These are phyloP conservation scores for Lithosia quadra DNA, from an alignment of 2,888 invertebrate species.

Conservation along the genomic window DNA sequence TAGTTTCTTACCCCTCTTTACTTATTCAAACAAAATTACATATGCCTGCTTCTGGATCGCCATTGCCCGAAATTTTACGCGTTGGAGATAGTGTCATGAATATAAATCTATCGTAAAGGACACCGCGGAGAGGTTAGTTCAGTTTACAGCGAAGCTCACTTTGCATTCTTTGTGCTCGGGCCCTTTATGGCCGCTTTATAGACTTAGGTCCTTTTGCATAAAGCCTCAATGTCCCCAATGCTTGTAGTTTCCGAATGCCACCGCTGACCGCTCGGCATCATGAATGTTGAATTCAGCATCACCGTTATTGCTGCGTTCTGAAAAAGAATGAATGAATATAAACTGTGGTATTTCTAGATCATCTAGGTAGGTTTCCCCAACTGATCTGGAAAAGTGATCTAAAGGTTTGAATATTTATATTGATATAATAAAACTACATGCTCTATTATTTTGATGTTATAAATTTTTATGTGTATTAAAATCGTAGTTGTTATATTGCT, in stretches of 20 bases:
- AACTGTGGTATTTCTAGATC: conserved; percentile 12
- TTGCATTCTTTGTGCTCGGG: conserved; percentile 84
- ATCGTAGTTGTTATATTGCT: neutral
- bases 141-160: conserved; percentile 83
- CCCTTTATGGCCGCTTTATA: conserved; percentile 84
- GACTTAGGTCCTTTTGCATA: conserved; percentile 84
- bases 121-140: conserved; percentile 78
- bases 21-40: conserved; percentile 87
- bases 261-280: conserved; percentile 45
- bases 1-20: conserved; percentile 76
- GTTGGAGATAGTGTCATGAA: conserved; percentile 85
- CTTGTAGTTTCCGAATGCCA: conserved; percentile 54
- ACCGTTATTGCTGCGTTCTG: conserved; percentile 32
- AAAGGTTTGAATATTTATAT: neutral
- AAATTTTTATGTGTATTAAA: neutral
- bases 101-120: conserved; percentile 87
- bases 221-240: conserved; percentile 69
- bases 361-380: neutral
- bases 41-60: conserved; percentile 85
- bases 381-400: neutral
- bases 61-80: conserved; percentile 86
- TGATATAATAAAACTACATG: neutral
- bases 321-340: neutral
- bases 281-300: conserved; percentile 51
- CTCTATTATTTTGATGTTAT: neutral